These are phyloP conservation scores for Peromyscus californicus DNA, from an alignment of 2,113 vertebrate genomes.

Conservation along the genomic window DNA sequence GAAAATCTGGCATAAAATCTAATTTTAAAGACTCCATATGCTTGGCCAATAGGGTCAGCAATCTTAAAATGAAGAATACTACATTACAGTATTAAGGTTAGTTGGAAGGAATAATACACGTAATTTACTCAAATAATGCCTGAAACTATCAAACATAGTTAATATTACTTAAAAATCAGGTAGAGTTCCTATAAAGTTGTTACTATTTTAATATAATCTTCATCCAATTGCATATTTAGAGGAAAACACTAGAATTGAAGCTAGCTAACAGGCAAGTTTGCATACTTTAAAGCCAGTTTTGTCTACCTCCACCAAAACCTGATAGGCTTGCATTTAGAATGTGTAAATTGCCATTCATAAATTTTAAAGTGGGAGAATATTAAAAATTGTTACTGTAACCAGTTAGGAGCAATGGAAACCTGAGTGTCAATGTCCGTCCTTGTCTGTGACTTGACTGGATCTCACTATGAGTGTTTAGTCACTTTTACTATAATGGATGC, in stretches of 20 bases:
- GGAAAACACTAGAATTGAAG: neutral
- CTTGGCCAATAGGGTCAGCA: neutral
- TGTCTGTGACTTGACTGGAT: neutral
- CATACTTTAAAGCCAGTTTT: conserved; percentile 26
- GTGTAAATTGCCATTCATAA: neutral
- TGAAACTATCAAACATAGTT: conserved; percentile 31
- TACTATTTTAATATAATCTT: neutral
- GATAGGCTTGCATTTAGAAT: neutral
- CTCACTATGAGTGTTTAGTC: neutral
- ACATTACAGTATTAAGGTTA: conserved; percentile 12
- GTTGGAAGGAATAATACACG: neutral
- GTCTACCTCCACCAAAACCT: neutral
- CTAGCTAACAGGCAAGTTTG: neutral
- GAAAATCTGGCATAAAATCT: neutral
- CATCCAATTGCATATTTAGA: conserved; percentile 38
- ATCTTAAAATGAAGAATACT: neutral
- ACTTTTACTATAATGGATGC: neutral
- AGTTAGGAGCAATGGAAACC: neutral
- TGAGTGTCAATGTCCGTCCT: neutral
- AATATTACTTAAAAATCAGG: conserved; percentile 45
- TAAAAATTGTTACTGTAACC: neutral
- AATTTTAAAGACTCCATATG: neutral
- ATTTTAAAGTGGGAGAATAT: neutral
- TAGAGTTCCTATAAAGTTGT: neutral
- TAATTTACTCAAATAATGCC: conserved; percentile 51